phyloP scores from a whole-genome alignment of 2,797 vertebrate genomes.

The Periparus ater region DNA sequence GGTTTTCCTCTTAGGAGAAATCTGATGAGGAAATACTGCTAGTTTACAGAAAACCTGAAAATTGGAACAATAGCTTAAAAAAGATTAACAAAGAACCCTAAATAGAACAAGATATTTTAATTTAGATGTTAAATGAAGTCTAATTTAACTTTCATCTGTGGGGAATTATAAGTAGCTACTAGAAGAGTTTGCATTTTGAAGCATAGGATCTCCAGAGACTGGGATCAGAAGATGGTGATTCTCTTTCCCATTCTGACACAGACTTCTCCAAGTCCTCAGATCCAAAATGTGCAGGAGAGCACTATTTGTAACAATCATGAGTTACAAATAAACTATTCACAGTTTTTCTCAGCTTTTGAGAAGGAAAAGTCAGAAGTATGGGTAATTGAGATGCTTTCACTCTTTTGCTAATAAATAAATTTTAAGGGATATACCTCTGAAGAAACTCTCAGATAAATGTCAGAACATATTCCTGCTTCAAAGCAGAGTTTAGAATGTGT shows the following conservation, averaged over 20 bases:
- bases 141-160: not conserved
- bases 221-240: not conserved
- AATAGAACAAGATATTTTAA: not conserved
- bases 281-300: not conserved
- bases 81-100: not conserved
- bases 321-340: not conserved
- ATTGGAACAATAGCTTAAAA: not conserved
- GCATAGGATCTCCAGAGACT: not conserved
- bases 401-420: not conserved
- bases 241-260: not conserved
- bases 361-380: not conserved
- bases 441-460: constrained; percentile 46
- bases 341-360: not conserved
- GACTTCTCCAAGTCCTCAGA: not conserved
- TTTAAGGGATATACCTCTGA: not conserved
- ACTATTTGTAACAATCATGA: not conserved
- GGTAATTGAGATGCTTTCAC: not conserved
- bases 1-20: not conserved
- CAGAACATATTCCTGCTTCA: constrained; percentile 43
- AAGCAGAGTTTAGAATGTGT: constrained; percentile 38
- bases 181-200: not conserved
- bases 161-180: not conserved
- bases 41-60: not conserved
- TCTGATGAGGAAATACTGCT: not conserved
- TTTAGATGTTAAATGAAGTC: not conserved